These are phyloP conservation scores for Centruroides vittatus DNA, from an alignment of 1,140 invertebrate genomes.

Conservation along the genomic window DNA sequence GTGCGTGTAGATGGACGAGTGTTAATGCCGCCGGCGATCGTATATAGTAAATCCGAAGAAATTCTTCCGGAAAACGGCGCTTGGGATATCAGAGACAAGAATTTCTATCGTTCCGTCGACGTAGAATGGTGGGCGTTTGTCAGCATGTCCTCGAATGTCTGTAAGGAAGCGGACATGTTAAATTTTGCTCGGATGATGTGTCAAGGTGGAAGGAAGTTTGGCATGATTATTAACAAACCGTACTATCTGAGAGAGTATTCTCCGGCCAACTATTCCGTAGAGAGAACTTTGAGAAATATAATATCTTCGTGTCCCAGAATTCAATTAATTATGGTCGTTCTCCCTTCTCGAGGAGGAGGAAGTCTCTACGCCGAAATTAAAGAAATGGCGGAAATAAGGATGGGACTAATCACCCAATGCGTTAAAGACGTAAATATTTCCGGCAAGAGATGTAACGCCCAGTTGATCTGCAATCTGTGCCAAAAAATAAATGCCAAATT, in stretches of 20 bases:
- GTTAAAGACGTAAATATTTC: conserved; percentile 44
- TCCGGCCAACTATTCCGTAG: not conserved
- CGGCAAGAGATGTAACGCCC: conserved; percentile 2
- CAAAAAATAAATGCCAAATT: too few species aligned
- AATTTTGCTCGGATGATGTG: not conserved
- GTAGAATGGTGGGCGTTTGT: too few species aligned
- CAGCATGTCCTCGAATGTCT: too few species aligned
- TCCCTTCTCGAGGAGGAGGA: not conserved
- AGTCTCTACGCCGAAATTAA: conserved; percentile 41
- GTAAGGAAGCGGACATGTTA: too few species aligned
- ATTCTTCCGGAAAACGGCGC: too few species aligned
- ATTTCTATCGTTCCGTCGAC: too few species aligned
- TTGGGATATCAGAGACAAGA: too few species aligned
- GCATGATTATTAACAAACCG: not conserved
- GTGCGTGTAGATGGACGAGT: too few species aligned
- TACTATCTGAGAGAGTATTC: not conserved
- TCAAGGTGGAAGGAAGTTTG: not conserved
- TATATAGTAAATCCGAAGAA: too few species aligned
- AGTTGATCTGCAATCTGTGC: conserved; percentile 44
- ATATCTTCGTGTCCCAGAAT: not conserved
- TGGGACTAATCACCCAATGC: conserved; percentile 69
- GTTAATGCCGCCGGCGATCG: too few species aligned
- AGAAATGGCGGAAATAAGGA: conserved; percentile 50
- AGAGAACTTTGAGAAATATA: not conserved
- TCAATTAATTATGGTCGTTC: conserved; percentile 3